phyloP scores from a whole-genome alignment of 2,797 vertebrate species.

The Mergus octosetaceus region DNA sequence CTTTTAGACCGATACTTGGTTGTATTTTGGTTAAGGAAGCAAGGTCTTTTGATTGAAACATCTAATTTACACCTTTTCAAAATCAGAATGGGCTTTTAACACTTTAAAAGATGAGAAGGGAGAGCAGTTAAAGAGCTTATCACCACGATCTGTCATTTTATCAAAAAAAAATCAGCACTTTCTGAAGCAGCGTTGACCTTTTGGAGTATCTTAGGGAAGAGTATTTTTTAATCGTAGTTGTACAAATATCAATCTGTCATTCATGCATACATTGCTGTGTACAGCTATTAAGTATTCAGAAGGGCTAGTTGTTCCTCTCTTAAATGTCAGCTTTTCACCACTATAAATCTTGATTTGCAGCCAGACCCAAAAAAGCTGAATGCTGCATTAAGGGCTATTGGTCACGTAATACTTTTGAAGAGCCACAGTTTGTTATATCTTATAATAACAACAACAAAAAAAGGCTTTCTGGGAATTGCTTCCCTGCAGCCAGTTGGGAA shows the following conservation, averaged over 20 bases:
- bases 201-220: not conserved
- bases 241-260: not conserved
- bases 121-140: not conserved
- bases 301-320: not conserved
- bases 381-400: not conserved
- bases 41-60: not conserved
- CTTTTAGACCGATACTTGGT: not conserved
- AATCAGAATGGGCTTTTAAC: not conserved
- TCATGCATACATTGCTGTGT: not conserved
- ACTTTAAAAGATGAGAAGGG: no score
- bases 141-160: not conserved
- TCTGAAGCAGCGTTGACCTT: not conserved
- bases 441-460: not conserved
- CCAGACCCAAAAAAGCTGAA: no score
- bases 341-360: not conserved
- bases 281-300: not conserved
- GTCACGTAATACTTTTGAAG: not conserved
- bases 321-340: not conserved
- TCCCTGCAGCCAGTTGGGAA: not conserved
- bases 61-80: not conserved
- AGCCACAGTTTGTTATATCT: not conserved
- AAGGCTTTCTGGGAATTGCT: not conserved
- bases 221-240: not conserved
- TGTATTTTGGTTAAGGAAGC: no score
- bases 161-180: not conserved